phyloP scores from a whole-genome alignment of 2,888 invertebrate genomes.

The Drosophila dives region DNA sequence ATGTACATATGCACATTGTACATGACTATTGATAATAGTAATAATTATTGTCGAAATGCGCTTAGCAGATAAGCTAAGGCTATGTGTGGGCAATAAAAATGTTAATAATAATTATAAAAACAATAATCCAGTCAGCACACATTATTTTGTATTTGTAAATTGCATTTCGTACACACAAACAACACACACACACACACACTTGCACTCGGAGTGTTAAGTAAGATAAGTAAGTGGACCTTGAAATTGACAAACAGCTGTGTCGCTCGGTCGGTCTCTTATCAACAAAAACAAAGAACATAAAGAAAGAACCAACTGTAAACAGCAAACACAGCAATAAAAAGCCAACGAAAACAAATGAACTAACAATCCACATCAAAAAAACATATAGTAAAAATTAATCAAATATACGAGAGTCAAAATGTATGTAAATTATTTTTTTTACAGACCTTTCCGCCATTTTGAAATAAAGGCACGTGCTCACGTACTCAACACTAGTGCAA shows the following conservation, averaged over 20 bases:
- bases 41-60: conserved; percentile 67
- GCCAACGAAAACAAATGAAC: conserved; percentile 19
- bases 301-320: conserved; percentile 23
- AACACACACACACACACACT: conserved; percentile 8
- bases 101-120: conserved; percentile 25
- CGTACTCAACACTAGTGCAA: not conserved
- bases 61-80: conserved; percentile 62
- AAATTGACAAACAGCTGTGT: conserved; percentile 71
- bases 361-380: conserved; percentile 10
- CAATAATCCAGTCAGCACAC: conserved; percentile 32
- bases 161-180: conserved; percentile 31
- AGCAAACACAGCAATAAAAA: conserved; percentile 20
- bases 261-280: conserved; percentile 17
- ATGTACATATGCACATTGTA: conserved; percentile 38
- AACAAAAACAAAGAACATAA: conserved; percentile 23
- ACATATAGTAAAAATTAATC: conserved; percentile 34
- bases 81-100: conserved; percentile 34
- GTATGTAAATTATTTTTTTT: conserved; percentile 18
- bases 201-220: conserved; percentile 53
- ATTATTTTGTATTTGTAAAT: conserved; percentile 29
- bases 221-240: conserved; percentile 70
- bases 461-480: conserved; percentile 50
- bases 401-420: conserved; percentile 27
- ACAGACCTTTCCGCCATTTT: conserved; percentile 42
- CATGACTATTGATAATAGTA: conserved; percentile 58